Conservation (phyloP, 2,888 invertebrate species). For the Drosophila kokeensis region DNA sequence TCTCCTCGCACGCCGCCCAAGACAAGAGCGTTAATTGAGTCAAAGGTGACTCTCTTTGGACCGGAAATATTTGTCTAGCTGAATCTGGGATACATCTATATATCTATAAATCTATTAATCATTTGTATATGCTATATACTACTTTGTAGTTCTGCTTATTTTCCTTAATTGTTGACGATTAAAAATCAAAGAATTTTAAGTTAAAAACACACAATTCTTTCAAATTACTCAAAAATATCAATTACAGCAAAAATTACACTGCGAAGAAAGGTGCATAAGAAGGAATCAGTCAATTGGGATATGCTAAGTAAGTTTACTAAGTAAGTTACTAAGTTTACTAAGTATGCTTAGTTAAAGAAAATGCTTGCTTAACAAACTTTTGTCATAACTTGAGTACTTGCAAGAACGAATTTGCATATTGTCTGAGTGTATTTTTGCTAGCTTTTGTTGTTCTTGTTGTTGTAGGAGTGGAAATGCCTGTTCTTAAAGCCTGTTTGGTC, state of each 20-base stretch:
- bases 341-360: neutral
- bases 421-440: slow-evolving; percentile 5
- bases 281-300: neutral
- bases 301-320: neutral
- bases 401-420: neutral
- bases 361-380: neutral
- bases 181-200: slow-evolving; percentile 63
- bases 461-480: slow-evolving; percentile 85
- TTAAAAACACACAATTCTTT: slow-evolving; percentile 8
- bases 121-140: neutral
- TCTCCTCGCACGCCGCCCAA: slow-evolving; percentile 66
- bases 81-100: neutral
- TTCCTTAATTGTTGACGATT: slow-evolving; percentile 78
- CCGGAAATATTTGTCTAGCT: slow-evolving; percentile 66
- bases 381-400: neutral
- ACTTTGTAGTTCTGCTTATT: slow-evolving; percentile 17
- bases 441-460: slow-evolving; percentile 52
- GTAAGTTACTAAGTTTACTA: neutral
- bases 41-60: slow-evolving; percentile 51
- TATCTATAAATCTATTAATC: neutral
- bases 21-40: slow-evolving; percentile 19
- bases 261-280: neutral
- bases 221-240: slow-evolving; percentile 52
- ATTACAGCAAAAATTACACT: slow-evolving; percentile 12
- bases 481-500: slow-evolving; percentile 76